phyloP scores from a whole-genome alignment of 2,888 invertebrate species.

The Argynnis bischoffii region DNA sequence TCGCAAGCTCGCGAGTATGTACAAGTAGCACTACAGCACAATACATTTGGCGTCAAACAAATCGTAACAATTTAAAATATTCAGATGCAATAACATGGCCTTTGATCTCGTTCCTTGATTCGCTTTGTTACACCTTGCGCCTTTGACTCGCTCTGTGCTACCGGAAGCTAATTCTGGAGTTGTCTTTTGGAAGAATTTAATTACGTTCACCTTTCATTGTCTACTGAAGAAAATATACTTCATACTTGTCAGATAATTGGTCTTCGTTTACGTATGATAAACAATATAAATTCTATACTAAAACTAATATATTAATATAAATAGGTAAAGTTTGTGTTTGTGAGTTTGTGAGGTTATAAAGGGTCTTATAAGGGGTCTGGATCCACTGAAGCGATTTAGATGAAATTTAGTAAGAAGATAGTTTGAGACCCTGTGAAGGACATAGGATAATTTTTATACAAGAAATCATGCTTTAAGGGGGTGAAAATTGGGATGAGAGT shows the following conservation, averaged over 20 bases:
- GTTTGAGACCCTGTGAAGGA: too few species aligned
- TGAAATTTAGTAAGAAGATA: too few species aligned
- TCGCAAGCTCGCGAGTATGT: not conserved
- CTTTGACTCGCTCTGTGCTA: not conserved
- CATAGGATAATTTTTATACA: too few species aligned
- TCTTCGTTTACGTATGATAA: too few species aligned
- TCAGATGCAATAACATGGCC: not conserved
- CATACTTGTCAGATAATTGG: not conserved
- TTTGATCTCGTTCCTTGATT: slow-evolving; percentile 13
- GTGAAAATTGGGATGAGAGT: too few species aligned
- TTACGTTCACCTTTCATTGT: not conserved
- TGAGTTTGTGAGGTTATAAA: too few species aligned
- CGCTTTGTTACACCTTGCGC: slow-evolving; percentile 11
- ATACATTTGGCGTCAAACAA: not conserved
- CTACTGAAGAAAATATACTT: slow-evolving; percentile 1
- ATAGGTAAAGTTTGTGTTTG: too few species aligned
- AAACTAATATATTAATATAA: too few species aligned
- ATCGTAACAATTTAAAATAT: slow-evolving; percentile 7
- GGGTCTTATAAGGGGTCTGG: too few species aligned
- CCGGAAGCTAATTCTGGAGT: slow-evolving; percentile 8
- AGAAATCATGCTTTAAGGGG: too few species aligned
- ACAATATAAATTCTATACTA: too few species aligned
- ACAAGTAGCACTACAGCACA: not conserved
- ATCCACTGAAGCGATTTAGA: too few species aligned
- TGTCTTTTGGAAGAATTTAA: slow-evolving; percentile 13